Evolutionary conservation across 1,140 invertebrate genomes (phyloP), one percentile per base, ranked within the genome.

Genomic region (Pseudomyrmex flavicornis): DNA sequence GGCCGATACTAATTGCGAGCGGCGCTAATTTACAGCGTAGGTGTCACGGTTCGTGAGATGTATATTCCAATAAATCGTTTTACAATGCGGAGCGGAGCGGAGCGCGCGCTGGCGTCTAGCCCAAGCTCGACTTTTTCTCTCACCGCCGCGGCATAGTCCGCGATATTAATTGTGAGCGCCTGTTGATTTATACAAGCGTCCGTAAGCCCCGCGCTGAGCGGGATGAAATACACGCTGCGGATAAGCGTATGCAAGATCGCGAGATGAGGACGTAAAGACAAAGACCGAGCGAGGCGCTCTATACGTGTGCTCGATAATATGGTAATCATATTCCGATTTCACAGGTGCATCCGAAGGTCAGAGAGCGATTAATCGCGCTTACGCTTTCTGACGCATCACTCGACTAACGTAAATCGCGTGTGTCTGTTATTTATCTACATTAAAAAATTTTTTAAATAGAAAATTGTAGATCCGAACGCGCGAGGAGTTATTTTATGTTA

Each of bases 21-120:
- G 66, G 46, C 66, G 54, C 50, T 70, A 80, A 80, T 80, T 80
- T 80, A 72, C 66, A 72, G 44, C 76, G 66, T 72, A 72, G 66
- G 76, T 80, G 66, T 70, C 76, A 72, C 76, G 76, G 44, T 48
- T 15, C 66, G 54, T 72, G 76, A 80, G 76, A 80, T 80, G 66
- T 80, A 80, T 80, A 80, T 80, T 80, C 76, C 66, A 72, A 80
- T 80, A 80, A 80, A 80, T 80, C 76, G 76, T 70, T 48, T n/a
- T 8, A 80, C 76, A 80, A 80, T 80, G 76, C 76, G 73, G 26
- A 46, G 50, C 48, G 35, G n/a, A 50, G 20, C 22, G 35, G n/a
- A 50, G 20, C 22, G n/a, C 61, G 35, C 50, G 59, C 61, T 13
- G 15, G 48, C 26, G 48, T 56, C 69, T 58, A 63, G 59, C 13